Evolutionary conservation across 1,140 invertebrate species (phyloP).

Genomic region (Heliconius hermathena): DNA sequence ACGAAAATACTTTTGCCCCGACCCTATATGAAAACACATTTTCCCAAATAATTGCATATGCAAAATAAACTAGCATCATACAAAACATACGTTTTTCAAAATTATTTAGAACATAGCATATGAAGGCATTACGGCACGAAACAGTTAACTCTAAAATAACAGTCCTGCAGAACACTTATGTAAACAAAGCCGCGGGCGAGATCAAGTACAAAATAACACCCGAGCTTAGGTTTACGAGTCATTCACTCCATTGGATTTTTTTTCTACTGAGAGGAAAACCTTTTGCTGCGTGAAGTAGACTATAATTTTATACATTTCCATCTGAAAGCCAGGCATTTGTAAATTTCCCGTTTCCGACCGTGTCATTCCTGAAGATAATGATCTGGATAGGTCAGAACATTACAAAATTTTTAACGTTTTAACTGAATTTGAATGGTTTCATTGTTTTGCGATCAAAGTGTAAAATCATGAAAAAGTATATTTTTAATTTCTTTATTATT

Average conservation of each 20-base stretch:
- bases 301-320: conserved; percentile 21
- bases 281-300: neutral
- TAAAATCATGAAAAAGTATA: neutral
- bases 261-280: conserved; percentile 10
- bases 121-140: neutral
- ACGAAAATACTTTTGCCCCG: too few species aligned
- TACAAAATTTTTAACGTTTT: neutral
- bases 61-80: too few species aligned
- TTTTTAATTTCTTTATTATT: neutral
- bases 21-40: too few species aligned
- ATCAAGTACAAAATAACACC: conserved; percentile 13
- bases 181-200: conserved; percentile 8
- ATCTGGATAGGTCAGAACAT: conserved; percentile 3
- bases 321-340: conserved; percentile 12
- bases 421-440: neutral
- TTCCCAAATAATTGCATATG: too few species aligned
- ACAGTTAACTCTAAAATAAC: conserved; percentile 10
- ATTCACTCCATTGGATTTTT: conserved; percentile 16
- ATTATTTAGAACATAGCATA: neutral
- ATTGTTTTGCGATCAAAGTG: neutral
- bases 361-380: conserved; percentile 31
- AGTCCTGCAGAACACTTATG: conserved; percentile 3
- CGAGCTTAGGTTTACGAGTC: conserved; percentile 19
- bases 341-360: conserved; percentile 11
- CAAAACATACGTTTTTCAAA: too few species aligned